phyloP scores from a whole-genome alignment of 2,113 vertebrate genomes.

The Notothenia coriiceps region DNA sequence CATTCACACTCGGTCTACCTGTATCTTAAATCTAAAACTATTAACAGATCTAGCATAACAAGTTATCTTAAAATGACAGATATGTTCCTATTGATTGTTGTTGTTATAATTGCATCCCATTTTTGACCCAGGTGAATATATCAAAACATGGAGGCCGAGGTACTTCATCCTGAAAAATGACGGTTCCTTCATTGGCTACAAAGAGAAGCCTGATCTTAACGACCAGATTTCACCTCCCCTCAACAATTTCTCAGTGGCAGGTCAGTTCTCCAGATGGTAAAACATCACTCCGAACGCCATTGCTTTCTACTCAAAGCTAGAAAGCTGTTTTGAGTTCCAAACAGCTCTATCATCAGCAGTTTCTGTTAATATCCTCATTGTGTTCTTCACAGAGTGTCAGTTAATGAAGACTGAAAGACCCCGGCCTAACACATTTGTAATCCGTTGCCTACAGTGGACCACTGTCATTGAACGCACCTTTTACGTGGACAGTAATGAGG shows the following conservation, averaged over 20 bases:
- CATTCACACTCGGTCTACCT: background rate
- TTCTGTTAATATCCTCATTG: background rate
- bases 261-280: constrained; percentile 63
- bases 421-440: constrained; percentile 91
- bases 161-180: constrained; percentile 93
- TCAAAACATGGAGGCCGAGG: constrained; percentile 92
- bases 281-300: background rate
- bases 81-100: background rate
- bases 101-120: background rate
- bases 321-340: background rate
- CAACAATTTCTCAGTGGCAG: constrained; percentile 93
- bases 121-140: constrained; percentile 88
- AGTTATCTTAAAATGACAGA: background rate
- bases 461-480: constrained; percentile 93
- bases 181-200: constrained; percentile 93
- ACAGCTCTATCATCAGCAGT: background rate
- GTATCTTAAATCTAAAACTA: background rate
- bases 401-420: constrained; percentile 90
- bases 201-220: constrained; percentile 87
- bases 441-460: constrained; percentile 93
- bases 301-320: background rate
- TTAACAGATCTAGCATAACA: background rate
- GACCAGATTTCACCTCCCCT: constrained; percentile 88
- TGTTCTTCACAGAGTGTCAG: constrained; percentile 77
- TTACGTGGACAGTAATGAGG: constrained; percentile 90